These are phyloP conservation scores for Heloderma charlesbogerti DNA, from an alignment of 2,113 vertebrate species.

Conservation along the genomic window DNA sequence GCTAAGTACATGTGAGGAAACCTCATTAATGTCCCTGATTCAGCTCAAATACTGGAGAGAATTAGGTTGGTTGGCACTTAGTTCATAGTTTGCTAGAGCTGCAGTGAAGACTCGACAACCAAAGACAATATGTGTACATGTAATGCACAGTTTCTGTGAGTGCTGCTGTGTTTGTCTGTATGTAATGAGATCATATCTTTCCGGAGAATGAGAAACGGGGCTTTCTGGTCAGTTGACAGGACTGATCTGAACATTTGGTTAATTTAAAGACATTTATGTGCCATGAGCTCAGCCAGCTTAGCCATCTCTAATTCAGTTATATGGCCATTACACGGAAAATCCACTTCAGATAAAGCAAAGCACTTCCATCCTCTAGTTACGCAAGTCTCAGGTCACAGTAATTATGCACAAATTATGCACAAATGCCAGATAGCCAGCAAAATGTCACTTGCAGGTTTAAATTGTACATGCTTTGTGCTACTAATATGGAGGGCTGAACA, in stretches of 20 bases:
- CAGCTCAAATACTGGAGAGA: constrained; percentile 57
- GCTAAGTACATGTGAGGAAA: constrained; percentile 45
- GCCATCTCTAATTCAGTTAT: constrained; percentile 63
- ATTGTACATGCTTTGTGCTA: constrained; percentile 33
- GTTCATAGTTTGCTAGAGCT: constrained; percentile 63
- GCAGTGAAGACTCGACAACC: constrained; percentile 47
- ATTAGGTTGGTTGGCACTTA: constrained; percentile 55
- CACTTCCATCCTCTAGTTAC: constrained; percentile 51
- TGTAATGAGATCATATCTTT: constrained; percentile 43
- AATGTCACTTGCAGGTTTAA: constrained; percentile 16
- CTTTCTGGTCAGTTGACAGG: constrained; percentile 51
- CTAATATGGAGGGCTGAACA: constrained; percentile 11
- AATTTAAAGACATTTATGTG: constrained; percentile 58
- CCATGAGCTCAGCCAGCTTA: constrained; percentile 60
- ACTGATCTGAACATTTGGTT: constrained; percentile 52
- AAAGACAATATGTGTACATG: constrained; percentile 42
- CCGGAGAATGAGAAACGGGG: constrained; percentile 59
- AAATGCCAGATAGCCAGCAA: constrained; percentile 49
- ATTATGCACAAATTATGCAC: constrained; percentile 27
- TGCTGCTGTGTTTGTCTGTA: constrained; percentile 32
- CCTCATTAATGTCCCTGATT: constrained; percentile 50
- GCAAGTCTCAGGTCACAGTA: constrained; percentile 59
- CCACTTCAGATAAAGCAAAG: constrained; percentile 55
- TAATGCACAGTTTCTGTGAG: constrained; percentile 34
- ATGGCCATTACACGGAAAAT: constrained; percentile 52